Conservation (phyloP, 2,797 vertebrate genomes). For the Craterocephalus amniculus region DNA sequence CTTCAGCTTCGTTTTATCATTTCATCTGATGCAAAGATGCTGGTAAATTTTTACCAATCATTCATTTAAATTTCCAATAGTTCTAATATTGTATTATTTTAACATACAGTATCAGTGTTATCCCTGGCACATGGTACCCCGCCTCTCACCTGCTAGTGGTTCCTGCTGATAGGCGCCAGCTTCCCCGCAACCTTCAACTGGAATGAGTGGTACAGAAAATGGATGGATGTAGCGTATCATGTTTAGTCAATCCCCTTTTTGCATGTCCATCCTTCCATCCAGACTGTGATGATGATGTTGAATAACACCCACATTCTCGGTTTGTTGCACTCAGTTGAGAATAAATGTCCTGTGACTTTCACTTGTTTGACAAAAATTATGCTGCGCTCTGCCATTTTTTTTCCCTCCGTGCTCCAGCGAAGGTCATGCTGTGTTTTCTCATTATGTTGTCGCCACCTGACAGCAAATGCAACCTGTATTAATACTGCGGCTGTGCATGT, state of each 20-base stretch:
- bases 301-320: not conserved
- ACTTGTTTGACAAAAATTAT: conserved; percentile 52
- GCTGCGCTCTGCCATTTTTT: conserved; percentile 49
- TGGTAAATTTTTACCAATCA: not conserved
- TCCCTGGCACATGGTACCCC: too few relatives aligned
- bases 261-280: not conserved
- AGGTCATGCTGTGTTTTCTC: conserved; percentile 64
- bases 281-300: conserved; percentile 10
- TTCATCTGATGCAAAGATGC: too few relatives aligned
- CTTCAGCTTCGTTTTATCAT: not conserved
- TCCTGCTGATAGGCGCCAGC: too few relatives aligned
- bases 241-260: not conserved
- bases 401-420: conserved; percentile 22
- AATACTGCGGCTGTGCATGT: conserved; percentile 28
- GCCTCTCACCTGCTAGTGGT: too few relatives aligned
- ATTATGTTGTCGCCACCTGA: conserved; percentile 60
- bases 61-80: not conserved
- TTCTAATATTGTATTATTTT: not conserved
- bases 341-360: conserved; percentile 50
- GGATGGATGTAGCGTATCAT: not conserved
- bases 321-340: conserved; percentile 21
- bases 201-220: too few relatives aligned
- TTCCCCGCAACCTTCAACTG: too few relatives aligned
- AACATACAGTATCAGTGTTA: too few relatives aligned
- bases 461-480: conserved; percentile 59